These are phyloP conservation scores for Melitaea cinxia DNA, from an alignment of 1,140 invertebrate species.

Conservation along the genomic window DNA sequence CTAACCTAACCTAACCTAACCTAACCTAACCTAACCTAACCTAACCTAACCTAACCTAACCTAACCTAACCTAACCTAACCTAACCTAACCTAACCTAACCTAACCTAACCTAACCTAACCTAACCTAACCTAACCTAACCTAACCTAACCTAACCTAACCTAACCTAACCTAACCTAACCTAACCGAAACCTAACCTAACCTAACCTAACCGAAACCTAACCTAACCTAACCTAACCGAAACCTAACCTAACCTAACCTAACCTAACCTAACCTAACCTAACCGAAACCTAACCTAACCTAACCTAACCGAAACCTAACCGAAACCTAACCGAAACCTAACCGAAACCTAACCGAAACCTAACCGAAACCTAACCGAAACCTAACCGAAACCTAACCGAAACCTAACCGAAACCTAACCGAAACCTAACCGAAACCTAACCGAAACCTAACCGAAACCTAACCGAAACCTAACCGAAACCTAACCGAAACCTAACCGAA, in stretches of 20 bases:
- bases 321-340: too few species aligned
- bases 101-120: conserved; percentile 41
- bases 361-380: too few species aligned
- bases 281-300: conserved; percentile 45
- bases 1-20: conserved; percentile 38
- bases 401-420: too few species aligned
- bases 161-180: conserved; percentile 26
- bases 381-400: too few species aligned
- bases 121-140: conserved; percentile 43
- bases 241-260: conserved; percentile 49
- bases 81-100: conserved; percentile 40
- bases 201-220: too few species aligned
- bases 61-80: conserved; percentile 39
- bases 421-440: too few species aligned
- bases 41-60: conserved; percentile 37
- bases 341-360: too few species aligned
- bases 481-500: too few species aligned
- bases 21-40: conserved; percentile 22
- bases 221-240: conserved; percentile 40
- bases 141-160: conserved; percentile 36
- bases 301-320: too few species aligned
- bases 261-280: too few species aligned
- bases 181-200: conserved; percentile 27
- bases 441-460: too few species aligned
- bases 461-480: too few species aligned